Percentiles rank a stretch among this genome's conserved stretches.
phyloP scores from a whole-genome alignment of 2,113 vertebrate species.

The Hemicordylus capensis region DNA sequence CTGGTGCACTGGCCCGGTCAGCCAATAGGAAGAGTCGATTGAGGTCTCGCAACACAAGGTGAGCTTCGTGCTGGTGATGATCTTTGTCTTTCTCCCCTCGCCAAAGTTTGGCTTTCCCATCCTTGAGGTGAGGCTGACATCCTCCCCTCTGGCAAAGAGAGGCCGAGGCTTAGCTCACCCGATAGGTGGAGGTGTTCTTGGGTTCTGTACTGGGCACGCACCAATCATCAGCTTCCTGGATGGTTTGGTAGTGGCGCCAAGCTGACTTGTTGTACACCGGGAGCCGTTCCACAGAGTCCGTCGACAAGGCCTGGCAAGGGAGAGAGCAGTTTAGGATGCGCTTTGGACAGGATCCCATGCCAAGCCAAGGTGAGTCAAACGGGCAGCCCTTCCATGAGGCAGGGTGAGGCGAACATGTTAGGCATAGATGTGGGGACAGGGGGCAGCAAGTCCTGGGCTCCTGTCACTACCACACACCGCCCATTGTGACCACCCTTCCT shows the following conservation, averaged over 20 bases:
- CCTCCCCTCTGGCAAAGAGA: background rate
- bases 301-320: conserved; percentile 86
- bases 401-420: too few species aligned
- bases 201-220: conserved; percentile 92
- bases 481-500: too few species aligned
- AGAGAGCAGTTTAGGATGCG: background rate
- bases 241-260: conserved; percentile 91
- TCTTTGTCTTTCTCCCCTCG: background rate
- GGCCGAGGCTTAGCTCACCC: conserved; percentile 52
- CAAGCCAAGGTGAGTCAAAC: background rate
- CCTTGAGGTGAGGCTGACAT: background rate
- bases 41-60: background rate
- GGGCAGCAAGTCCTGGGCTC: too few species aligned
- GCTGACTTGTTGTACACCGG: conserved; percentile 96
- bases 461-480: too few species aligned
- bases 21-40: background rate
- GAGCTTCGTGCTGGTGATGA: conserved; percentile 1
- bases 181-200: conserved; percentile 86
- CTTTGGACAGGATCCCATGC: background rate
- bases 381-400: too few species aligned
- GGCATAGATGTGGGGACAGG: too few species aligned
- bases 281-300: conserved; percentile 91
- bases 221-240: conserved; percentile 92
- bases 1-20: background rate
- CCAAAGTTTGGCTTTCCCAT: background rate